Evolutionary conservation across 2,113 vertebrate species (phyloP).

Genomic region (Gorsachius goisagi): DNA sequence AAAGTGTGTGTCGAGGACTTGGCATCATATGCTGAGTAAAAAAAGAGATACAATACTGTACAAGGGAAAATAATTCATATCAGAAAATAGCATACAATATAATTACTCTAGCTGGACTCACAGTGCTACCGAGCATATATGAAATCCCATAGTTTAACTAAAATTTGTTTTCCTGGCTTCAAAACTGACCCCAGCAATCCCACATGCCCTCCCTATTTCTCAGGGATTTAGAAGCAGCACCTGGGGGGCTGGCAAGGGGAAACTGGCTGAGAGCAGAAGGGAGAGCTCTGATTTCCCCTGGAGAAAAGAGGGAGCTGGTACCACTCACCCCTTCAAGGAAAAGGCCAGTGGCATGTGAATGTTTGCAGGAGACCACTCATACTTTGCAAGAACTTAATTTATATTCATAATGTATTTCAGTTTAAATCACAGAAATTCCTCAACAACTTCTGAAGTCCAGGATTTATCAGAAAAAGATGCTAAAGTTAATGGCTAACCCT

Average conservation of each 20-base stretch:
- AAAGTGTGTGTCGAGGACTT: neutral
- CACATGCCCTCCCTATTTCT: neutral
- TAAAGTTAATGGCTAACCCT: neutral
- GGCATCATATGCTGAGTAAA: neutral
- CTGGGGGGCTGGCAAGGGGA: neutral
- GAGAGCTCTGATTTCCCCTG: neutral
- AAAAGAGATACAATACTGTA: neutral
- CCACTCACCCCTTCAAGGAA: neutral
- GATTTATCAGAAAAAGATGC: neutral
- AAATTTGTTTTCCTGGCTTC: neutral
- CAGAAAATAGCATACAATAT: neutral
- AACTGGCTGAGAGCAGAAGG: neutral
- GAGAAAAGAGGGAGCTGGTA: neutral
- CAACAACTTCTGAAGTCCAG: neutral
- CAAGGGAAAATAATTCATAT: fast-evolving
- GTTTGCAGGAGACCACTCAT: neutral
- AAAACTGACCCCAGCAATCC: neutral
- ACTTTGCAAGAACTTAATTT: neutral
- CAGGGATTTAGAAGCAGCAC: neutral
- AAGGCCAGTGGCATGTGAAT: neutral
- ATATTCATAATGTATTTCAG: neutral
- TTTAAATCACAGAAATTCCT: neutral
- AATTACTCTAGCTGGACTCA: neutral
- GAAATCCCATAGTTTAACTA: neutral
- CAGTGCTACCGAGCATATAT: neutral